phyloP scores from a whole-genome alignment of 2,797 vertebrate genomes.

The Sardinella longiceps region DNA sequence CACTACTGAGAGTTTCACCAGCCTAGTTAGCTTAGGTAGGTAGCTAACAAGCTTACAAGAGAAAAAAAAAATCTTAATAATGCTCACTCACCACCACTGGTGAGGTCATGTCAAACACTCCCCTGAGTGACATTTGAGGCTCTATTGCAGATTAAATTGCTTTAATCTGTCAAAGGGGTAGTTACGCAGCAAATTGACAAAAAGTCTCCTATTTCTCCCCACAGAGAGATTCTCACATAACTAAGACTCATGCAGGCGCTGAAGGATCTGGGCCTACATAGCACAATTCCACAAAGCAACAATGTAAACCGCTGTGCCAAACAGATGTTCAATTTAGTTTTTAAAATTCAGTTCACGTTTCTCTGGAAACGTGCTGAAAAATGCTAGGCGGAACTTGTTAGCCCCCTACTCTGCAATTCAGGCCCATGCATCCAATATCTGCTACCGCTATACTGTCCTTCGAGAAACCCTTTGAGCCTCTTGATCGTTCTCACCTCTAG shows the following conservation, averaged over 20 bases:
- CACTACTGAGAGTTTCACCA: neutral
- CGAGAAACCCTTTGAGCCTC: slow-evolving; percentile 45
- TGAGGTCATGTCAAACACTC: slow-evolving; percentile 27
- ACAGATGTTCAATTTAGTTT: neutral
- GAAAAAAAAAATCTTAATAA: neutral
- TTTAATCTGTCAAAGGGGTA: slow-evolving; percentile 39
- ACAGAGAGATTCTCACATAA: neutral
- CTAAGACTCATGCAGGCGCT: neutral
- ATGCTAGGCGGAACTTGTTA: neutral
- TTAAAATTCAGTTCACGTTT: neutral
- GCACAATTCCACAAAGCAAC: neutral
- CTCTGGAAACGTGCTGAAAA: neutral
- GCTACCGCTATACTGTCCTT: slow-evolving; percentile 43
- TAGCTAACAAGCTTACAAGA: neutral
- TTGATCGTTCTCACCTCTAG: slow-evolving; percentile 69
- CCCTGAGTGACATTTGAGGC: slow-evolving; percentile 36
- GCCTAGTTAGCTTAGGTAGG: neutral
- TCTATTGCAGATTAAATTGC: slow-evolving; percentile 43
- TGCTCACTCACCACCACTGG: slow-evolving; percentile 27
- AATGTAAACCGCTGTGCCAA: neutral
- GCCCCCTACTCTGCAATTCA: neutral
- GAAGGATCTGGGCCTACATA: neutral
- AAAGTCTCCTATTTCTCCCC: neutral
- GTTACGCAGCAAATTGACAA: slow-evolving; percentile 28
- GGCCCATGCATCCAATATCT: slow-evolving; percentile 39